Base-by-base conservation (phyloP, 2,797 vertebrate genomes). In the Zalophus californianus region DNA sequence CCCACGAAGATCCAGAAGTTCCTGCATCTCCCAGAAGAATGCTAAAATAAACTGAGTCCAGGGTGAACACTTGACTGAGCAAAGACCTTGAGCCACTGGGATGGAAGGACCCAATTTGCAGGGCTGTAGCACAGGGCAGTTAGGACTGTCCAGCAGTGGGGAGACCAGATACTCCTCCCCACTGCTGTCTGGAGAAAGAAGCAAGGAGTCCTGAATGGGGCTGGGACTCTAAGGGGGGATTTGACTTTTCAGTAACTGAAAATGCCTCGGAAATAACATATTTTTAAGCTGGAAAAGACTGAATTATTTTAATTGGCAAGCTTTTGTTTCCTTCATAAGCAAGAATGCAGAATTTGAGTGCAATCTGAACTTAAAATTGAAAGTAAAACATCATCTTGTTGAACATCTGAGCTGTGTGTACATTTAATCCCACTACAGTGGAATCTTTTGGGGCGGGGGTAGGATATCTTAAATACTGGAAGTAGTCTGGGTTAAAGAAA, bases 401-500 rank as follows among this genome's bases (percentile, higher is more conserved):
- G 68, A 5, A 50, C 6, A 62, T n/a, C 84, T 91, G 48, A 91
- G n/a, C 38, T 64, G 12, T 18, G 25, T 38, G 27, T 58, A 73
- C 20, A 83, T 48, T 93, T 91, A 93, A 79, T 58, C 11, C 50
- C 56, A 64, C 58, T 83, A 72, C 8, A 29, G 16, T 62, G 80
- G 86, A 41, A 72, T 50, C 2, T 78, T 62, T 62, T 15, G 3
- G 20, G 56, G 5, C 29, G 23, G 14, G 3, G 18, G 9, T 86
- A 86, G 84, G 44, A 77, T 78, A 32, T 94, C 56, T 96, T 64
- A 89, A 82, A 78, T 58, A 78, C 5, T 58, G 38, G 82, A 94
- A 66, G 35, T 25, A 92, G 83, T 72, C 7, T 44, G 21, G 38
- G 9, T 41, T 80, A 87, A 90, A 80, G 29, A 52, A 79, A 92